phyloP scores from a whole-genome alignment of 2,888 invertebrate species.

The Crepidodera aurea region DNA sequence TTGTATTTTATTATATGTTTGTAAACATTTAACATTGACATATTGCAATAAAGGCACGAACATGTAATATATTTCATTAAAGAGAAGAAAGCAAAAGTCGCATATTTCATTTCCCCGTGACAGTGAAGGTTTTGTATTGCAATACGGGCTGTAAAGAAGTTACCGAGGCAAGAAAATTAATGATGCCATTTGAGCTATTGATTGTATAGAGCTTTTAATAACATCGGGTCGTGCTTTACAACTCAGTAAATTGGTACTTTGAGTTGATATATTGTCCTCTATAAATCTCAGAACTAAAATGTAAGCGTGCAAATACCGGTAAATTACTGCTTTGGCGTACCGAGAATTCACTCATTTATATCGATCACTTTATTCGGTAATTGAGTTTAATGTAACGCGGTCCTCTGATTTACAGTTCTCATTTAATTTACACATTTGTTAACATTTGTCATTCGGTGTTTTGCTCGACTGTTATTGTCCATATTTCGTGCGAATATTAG shows the following conservation, averaged over 20 bases:
- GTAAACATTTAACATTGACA: slow-evolving; percentile 28
- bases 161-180: slow-evolving; percentile 52
- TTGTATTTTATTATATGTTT: slow-evolving; percentile 3
- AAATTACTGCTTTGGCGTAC: slow-evolving; percentile 51
- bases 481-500: neutral
- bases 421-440: slow-evolving; percentile 36
- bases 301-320: slow-evolving; percentile 53
- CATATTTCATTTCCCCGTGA: slow-evolving; percentile 48
- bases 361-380: slow-evolving; percentile 52
- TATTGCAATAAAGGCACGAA: slow-evolving; percentile 34
- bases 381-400: slow-evolving; percentile 45
- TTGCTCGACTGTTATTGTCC: neutral
- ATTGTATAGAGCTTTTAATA: slow-evolving; percentile 54
- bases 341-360: slow-evolving; percentile 51
- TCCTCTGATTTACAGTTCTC: slow-evolving; percentile 38
- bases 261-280: slow-evolving; percentile 53
- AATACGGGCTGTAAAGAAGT: slow-evolving; percentile 48
- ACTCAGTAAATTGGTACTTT: slow-evolving; percentile 54
- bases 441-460: slow-evolving; percentile 31
- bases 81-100: slow-evolving; percentile 45
- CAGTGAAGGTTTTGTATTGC: slow-evolving; percentile 47
- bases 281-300: slow-evolving; percentile 52
- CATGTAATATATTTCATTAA: slow-evolving; percentile 42
- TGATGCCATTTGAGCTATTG: slow-evolving; percentile 54
- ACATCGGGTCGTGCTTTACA: slow-evolving; percentile 54